These are phyloP conservation scores for Schrankia costaestrigalis DNA, from an alignment of 2,888 invertebrate species.

Conservation along the genomic window DNA sequence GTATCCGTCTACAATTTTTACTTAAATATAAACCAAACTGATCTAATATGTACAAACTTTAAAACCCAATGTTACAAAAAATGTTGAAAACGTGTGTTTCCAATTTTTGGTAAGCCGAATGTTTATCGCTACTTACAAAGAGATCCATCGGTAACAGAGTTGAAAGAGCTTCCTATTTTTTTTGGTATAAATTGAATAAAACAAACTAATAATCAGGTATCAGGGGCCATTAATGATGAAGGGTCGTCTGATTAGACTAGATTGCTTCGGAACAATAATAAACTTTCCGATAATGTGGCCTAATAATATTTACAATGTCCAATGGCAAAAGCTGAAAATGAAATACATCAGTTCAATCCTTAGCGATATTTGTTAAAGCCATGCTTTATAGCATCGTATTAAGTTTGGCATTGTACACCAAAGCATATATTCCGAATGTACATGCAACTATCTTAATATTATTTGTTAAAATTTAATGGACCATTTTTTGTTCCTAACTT, in stretches of 20 bases:
- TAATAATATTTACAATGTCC: constrained; percentile 70
- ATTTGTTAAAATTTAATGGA: constrained; percentile 73
- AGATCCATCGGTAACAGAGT: constrained; percentile 80
- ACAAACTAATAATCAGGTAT: constrained; percentile 70
- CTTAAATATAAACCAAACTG: constrained; percentile 57
- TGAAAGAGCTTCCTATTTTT: constrained; percentile 72
- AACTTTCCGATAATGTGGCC: constrained; percentile 37
- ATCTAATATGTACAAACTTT: constrained; percentile 68
- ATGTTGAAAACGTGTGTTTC: constrained; percentile 57
- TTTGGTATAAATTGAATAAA: constrained; percentile 78
- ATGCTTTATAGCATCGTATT: constrained; percentile 58
- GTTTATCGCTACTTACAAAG: constrained; percentile 62
- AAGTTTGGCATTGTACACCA: constrained; percentile 67
- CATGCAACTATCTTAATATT: constrained; percentile 62
- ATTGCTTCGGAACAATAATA: constrained; percentile 61
- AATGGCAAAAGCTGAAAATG: constrained; percentile 52
- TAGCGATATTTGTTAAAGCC: constrained; percentile 62
- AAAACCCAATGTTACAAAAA: constrained; percentile 56
- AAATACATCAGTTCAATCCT: constrained; percentile 59
- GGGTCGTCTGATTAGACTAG: constrained; percentile 57
- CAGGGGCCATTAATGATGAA: constrained; percentile 40
- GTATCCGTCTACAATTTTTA: constrained; percentile 48
- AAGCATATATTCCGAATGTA: constrained; percentile 58
- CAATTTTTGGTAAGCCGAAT: constrained; percentile 69
- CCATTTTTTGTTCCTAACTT: constrained; percentile 73